Evolutionary conservation across 2,113 vertebrate species (phyloP).

Genomic region (Ctenomys sociabilis): DNA sequence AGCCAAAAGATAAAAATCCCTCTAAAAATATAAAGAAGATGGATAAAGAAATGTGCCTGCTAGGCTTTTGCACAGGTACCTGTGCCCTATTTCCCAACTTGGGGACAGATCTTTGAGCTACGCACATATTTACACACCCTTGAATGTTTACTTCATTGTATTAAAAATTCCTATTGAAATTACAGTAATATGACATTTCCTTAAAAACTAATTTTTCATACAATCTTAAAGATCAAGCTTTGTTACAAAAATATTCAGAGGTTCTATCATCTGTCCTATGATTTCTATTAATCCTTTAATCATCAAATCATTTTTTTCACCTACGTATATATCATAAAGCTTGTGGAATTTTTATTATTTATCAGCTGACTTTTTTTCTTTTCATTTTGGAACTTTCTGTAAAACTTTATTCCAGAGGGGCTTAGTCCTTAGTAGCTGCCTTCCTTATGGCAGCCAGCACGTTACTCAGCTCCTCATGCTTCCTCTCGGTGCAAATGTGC

Average conservation of each 20-base stretch:
- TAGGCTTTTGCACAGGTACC: background rate
- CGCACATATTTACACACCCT: background rate
- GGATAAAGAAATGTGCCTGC: background rate
- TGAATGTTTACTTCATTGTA: background rate
- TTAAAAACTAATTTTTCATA: constrained; percentile 47
- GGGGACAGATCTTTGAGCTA: background rate
- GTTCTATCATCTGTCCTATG: constrained; percentile 38
- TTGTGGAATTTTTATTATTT: background rate
- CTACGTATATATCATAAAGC: background rate
- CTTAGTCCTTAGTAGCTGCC: too few relatives aligned
- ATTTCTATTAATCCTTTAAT: background rate
- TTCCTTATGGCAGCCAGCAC: too few relatives aligned
- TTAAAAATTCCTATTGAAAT: constrained; percentile 45
- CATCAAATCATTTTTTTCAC: constrained; percentile 18
- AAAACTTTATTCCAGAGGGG: too few relatives aligned
- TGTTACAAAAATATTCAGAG: constrained; percentile 20
- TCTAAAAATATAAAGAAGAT: background rate
- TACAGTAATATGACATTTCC: background rate
- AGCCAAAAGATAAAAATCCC: background rate
- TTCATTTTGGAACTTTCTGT: too few relatives aligned
- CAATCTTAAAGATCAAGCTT: background rate
- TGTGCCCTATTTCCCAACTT: background rate
- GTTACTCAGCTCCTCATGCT: too few relatives aligned
- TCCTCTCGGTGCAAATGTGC: too few relatives aligned
- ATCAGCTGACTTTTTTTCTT: too few relatives aligned